Evolutionary conservation across 1,140 invertebrate genomes (phyloP).

Genomic region (Megalopta genalis): DNA sequence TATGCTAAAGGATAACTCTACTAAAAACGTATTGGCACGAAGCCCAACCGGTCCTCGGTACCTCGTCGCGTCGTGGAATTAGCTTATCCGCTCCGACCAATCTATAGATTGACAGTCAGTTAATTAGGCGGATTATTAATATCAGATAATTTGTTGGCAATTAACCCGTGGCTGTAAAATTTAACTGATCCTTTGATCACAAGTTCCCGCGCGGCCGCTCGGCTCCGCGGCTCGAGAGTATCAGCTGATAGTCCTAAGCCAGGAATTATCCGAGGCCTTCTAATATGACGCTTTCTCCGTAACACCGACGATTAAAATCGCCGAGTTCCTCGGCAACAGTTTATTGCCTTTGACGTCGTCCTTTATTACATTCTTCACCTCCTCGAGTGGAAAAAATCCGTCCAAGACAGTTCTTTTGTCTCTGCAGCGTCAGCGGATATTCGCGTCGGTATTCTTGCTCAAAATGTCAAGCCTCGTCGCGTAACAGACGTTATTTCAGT

Average conservation of each 20-base stretch:
- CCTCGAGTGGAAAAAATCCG: not conserved
- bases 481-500: not conserved
- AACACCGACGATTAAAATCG: conserved; percentile 26
- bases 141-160: not conserved
- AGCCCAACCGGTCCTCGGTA: too few relatives aligned
- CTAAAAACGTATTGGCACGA: too few relatives aligned
- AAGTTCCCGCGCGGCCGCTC: not conserved
- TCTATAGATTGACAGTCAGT: not conserved
- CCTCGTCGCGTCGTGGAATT: not conserved
- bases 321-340: conserved; percentile 27
- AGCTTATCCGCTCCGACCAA: not conserved
- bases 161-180: conserved; percentile 1
- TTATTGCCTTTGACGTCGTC: conserved; percentile 38
- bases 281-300: not conserved
- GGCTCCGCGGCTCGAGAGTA: too few relatives aligned
- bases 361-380: conserved; percentile 47
- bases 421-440: not conserved
- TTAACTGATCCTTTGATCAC: conserved; percentile 13
- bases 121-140: not conserved
- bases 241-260: not conserved
- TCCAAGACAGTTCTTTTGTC: not conserved
- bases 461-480: not conserved
- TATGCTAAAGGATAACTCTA: too few relatives aligned
- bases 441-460: not conserved
- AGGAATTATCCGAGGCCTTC: not conserved